Base-by-base conservation (phyloP, 2,888 invertebrate species). In the Lymantria monacha region DNA sequence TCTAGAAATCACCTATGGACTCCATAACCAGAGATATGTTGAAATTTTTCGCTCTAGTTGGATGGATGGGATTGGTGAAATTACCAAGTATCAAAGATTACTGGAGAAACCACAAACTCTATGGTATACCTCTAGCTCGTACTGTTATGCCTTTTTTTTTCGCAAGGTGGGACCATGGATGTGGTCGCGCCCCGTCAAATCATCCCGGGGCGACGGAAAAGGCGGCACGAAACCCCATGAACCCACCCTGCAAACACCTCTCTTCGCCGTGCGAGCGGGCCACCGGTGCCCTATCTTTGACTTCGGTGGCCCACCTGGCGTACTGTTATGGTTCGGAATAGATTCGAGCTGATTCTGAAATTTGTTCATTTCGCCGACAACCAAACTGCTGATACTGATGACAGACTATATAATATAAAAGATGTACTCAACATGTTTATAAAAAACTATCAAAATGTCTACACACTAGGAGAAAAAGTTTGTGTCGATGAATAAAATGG, bases 61-160 rank as follows among this genome's bases (percentile, higher is more conserved):
- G 59, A 55, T 59, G 61, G 58, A 65, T 64, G 64, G 62, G 56
- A 49, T 66, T 62, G 57, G 58, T 66, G 13, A 63, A 66, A 51
- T 49, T 63, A 49, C 63, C 62, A 30, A 30, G 45, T 12, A 53
- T 63, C 44, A 52, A 53, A 52, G 55, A 66, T 42, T 65, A 69
- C 53, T 65, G 58, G 63, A 45, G 45, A 11, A 14, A 10, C 5
- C 30, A 45, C 30, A 48, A 42, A 42, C 36, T 41, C 7, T 51
- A 57, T 55, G 31, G 31, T n/a, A 31, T 46, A 38, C 43, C 38
- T 30, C 11, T 51, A 46, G 46, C 46, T 44, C 43, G 43, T 11
- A 44, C 51, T 38, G 40, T 51, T 40, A 47, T 51, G 51, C 37
- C 46, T 38, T n/a, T n/a, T n/a, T n/a, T n/a, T n/a, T n/a, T n/a